Conservation (phyloP, 2,113 vertebrate species). For the Proterorhinus semilunaris region DNA sequence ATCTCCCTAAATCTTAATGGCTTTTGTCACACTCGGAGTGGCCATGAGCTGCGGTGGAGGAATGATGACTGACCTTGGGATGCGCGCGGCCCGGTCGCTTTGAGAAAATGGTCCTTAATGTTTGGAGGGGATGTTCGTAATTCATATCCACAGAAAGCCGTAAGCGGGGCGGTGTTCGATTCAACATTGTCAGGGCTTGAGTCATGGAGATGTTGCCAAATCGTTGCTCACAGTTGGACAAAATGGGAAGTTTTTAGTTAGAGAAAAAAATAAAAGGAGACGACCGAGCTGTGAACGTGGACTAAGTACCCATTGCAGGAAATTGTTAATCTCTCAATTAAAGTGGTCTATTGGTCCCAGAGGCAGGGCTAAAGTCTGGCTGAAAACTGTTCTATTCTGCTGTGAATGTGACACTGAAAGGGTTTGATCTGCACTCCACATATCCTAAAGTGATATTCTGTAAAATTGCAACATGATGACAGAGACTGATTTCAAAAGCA, state of each 20-base stretch:
- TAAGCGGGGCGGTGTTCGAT: slow-evolving; percentile 1
- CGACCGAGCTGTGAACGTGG: background rate
- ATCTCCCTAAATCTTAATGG: slow-evolving; percentile 74
- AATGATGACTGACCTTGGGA: slow-evolving; percentile 59
- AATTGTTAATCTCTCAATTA: background rate
- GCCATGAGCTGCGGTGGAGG: slow-evolving; percentile 39
- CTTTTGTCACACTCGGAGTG: slow-evolving; percentile 68
- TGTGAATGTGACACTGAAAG: no score
- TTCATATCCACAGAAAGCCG: background rate
- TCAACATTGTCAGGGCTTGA: slow-evolving; percentile 15
- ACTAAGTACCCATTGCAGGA: background rate
- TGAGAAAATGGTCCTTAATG: slow-evolving; percentile 7
- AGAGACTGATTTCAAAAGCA: no score
- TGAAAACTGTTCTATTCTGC: no score
- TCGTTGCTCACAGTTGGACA: slow-evolving; percentile 4
- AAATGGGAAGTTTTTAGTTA: background rate
- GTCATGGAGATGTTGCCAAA: background rate
- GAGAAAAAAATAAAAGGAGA: background rate
- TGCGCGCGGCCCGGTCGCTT: slow-evolving; percentile 22
- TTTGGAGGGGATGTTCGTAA: slow-evolving; percentile 7
- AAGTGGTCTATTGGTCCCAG: no score
- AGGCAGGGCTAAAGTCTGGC: no score
- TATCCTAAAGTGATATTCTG: no score
- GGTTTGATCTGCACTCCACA: no score
- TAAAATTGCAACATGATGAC: no score